Percentiles rank a stretch among this genome's conserved stretches.
phyloP scores from a whole-genome alignment of 1,140 invertebrate genomes.

The Drosophila kohkoa region DNA sequence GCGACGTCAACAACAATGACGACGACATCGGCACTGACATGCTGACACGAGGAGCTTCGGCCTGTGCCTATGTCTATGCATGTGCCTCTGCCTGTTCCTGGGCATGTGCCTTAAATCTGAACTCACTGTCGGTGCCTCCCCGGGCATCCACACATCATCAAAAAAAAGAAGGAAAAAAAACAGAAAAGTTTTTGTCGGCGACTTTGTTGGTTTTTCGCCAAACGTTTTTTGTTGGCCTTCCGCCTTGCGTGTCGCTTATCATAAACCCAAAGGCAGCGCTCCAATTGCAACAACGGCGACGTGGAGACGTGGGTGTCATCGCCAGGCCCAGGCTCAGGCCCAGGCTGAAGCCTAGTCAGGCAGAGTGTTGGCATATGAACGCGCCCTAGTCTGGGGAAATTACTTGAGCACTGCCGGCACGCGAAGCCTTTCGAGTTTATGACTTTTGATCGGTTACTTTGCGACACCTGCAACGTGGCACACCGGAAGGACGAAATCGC shows the following conservation, averaged over 20 bases:
- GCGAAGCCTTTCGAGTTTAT: slow-evolving; percentile 70
- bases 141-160: slow-evolving; percentile 62
- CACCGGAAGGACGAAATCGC: slow-evolving; percentile 20
- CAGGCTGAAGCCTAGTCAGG: slow-evolving; percentile 21
- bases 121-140: slow-evolving; percentile 1
- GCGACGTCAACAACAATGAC: slow-evolving; percentile 39
- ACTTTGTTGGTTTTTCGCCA: slow-evolving; percentile 48
- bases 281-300: slow-evolving; percentile 67
- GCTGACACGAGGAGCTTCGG: slow-evolving; percentile 56
- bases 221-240: slow-evolving; percentile 44
- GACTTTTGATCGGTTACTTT: slow-evolving; percentile 63
- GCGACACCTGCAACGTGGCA: slow-evolving; percentile 58
- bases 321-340: slow-evolving; percentile 41
- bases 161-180: slow-evolving; percentile 39
- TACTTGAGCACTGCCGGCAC: slow-evolving; percentile 53
- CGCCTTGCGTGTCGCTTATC: slow-evolving; percentile 76
- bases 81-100: not conserved
- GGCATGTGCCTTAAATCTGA: not conserved
- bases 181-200: slow-evolving; percentile 15
- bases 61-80: not conserved
- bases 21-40: slow-evolving; percentile 25
- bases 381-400: slow-evolving; percentile 25
- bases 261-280: slow-evolving; percentile 67
- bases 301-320: slow-evolving; percentile 77
- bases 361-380: slow-evolving; percentile 72